Evolutionary conservation across 2,797 vertebrate species (phyloP).

Genomic region (Pipistrellus pipistrellus): DNA sequence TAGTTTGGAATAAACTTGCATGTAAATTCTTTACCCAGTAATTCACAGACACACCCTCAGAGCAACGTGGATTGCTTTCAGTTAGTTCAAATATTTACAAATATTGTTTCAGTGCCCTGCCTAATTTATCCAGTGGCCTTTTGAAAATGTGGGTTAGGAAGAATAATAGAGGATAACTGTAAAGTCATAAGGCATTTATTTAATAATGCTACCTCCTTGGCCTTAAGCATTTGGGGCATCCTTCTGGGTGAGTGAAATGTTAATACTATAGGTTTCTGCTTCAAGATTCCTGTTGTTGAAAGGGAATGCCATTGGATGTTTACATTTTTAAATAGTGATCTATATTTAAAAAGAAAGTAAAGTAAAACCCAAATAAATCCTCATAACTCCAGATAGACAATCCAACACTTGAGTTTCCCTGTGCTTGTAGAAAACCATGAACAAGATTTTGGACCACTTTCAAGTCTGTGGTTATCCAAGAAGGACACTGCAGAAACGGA

Average conservation of each 20-base stretch:
- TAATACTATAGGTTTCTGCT: background rate
- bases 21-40: too few species aligned
- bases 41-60: too few species aligned
- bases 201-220: background rate
- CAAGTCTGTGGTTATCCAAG: constrained; percentile 73
- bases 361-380: constrained; percentile 57
- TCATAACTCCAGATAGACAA: constrained; percentile 29
- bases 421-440: constrained; percentile 65
- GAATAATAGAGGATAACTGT: too few species aligned
- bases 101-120: too few species aligned
- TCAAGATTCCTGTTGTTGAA: constrained; percentile 37
- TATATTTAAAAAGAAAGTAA: constrained; percentile 72
- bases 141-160: too few species aligned
- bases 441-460: constrained; percentile 52
- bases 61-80: too few species aligned
- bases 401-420: constrained; percentile 61
- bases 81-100: too few species aligned
- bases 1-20: too few species aligned
- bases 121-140: too few species aligned
- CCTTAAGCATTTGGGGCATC: background rate
- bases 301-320: constrained; percentile 77
- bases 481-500: constrained; percentile 79
- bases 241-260: background rate
- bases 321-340: constrained; percentile 43
- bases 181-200: too few species aligned